A percentile compares a stretch with the other conserved stretches of the same genome.
These are phyloP conservation scores for Bolborhynchus lineola DNA, from an alignment of 2,113 vertebrate species.

Conservation along the genomic window DNA sequence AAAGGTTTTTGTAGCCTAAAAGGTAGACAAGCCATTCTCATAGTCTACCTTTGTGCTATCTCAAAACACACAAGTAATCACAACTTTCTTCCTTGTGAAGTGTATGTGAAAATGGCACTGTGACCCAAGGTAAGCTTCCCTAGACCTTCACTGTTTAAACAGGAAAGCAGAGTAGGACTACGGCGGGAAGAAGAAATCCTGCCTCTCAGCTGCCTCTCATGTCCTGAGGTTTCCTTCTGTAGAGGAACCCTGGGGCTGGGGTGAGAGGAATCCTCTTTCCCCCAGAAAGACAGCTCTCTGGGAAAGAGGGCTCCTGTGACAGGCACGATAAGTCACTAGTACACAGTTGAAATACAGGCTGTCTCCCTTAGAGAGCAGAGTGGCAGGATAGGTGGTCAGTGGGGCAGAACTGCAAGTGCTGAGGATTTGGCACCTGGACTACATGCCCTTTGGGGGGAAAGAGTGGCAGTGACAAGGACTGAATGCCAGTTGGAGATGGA, in stretches of 20 bases:
- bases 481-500: neutral
- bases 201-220: neutral
- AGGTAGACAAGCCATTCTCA: fast-evolving
- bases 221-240: neutral
- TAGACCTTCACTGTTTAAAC: neutral
- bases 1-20: neutral
- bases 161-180: neutral
- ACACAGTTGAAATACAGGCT: neutral
- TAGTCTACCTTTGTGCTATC: neutral
- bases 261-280: neutral
- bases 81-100: neutral
- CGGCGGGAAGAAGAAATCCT: neutral
- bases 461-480: neutral
- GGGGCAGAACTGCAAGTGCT: neutral
- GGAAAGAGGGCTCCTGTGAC: neutral
- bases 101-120: neutral
- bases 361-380: fast-evolving
- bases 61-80: neutral
- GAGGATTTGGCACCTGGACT: neutral
- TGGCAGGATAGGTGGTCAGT: fast-evolving
- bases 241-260: neutral
- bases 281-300: neutral
- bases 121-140: neutral
- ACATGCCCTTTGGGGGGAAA: neutral
- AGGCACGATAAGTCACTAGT: neutral